Evolutionary conservation across 1,140 invertebrate genomes (phyloP).

Genomic region (Drosophila prosaltans): DNA sequence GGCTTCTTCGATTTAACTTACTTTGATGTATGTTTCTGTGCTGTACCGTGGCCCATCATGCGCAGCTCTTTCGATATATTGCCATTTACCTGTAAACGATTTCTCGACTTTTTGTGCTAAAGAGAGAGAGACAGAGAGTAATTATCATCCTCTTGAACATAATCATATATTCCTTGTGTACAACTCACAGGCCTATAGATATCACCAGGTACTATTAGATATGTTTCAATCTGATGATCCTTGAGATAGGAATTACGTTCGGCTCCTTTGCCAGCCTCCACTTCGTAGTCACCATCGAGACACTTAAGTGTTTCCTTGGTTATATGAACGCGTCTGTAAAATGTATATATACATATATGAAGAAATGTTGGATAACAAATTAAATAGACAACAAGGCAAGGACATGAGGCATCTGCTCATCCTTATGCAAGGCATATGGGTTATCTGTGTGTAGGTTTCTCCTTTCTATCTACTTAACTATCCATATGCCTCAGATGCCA

Average conservation of each 20-base stretch:
- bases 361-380: constrained; percentile 10
- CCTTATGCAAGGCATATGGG: constrained; percentile 2
- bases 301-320: constrained; percentile 94
- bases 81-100: constrained; percentile 87
- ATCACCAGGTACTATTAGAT: constrained; percentile 91
- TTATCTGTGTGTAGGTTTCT: background rate
- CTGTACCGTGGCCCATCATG: constrained; percentile 91
- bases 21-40: constrained; percentile 88
- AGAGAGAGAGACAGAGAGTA: background rate
- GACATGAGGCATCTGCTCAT: background rate
- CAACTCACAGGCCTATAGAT: constrained; percentile 87
- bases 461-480: background rate
- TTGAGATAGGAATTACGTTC: constrained; percentile 94
- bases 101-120: constrained; percentile 84
- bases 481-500: constrained; percentile 1
- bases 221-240: constrained; percentile 96
- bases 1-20: constrained; percentile 82
- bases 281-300: constrained; percentile 93
- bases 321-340: constrained; percentile 93
- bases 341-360: background rate
- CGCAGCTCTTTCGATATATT: constrained; percentile 93
- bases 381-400: constrained; percentile 3
- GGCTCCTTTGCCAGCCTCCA: constrained; percentile 93
- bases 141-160: background rate
- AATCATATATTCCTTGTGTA: background rate